Conservation (phyloP, 2,113 vertebrate genomes). For the Lasiurus cinereus region DNA sequence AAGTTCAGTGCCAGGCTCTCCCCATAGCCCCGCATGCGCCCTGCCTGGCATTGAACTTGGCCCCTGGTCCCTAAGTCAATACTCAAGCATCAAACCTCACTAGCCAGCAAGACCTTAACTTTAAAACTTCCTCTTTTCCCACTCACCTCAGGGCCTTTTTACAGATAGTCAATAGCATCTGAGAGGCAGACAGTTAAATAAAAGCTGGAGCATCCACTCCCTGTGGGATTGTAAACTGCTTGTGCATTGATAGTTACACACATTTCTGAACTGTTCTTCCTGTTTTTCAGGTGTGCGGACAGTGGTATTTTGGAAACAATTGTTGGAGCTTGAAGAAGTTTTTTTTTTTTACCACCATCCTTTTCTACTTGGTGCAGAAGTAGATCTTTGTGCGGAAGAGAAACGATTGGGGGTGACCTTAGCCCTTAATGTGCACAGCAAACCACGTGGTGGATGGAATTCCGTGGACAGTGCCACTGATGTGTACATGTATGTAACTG, state of each 20-base stretch:
- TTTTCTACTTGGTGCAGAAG: conserved; percentile 74
- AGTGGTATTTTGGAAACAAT: conserved; percentile 78
- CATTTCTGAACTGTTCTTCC: conserved; percentile 45
- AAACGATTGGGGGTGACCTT: not conserved
- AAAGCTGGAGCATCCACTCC: not conserved
- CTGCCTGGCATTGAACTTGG: no score
- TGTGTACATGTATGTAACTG: conserved; percentile 79
- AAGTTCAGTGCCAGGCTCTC: no score
- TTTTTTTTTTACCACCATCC: conserved; percentile 74
- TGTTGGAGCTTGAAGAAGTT: conserved; percentile 80
- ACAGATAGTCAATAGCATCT: not conserved
- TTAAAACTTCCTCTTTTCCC: not conserved
- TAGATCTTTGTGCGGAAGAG: conserved; percentile 69
- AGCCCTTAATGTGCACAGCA: conserved; percentile 31
- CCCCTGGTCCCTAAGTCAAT: no score
- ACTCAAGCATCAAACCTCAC: no score
- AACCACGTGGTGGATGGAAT: conserved; percentile 41
- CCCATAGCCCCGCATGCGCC: no score
- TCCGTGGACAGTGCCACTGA: conserved; percentile 74
- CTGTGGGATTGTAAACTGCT: not conserved
- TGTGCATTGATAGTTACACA: not conserved
- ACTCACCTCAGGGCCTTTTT: not conserved
- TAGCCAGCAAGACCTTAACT: not conserved
- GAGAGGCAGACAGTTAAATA: not conserved
- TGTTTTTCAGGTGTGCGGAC: conserved; percentile 84